Evolutionary conservation across 2,797 vertebrate species (phyloP).

Genomic region (Bucorvus abyssinicus): DNA sequence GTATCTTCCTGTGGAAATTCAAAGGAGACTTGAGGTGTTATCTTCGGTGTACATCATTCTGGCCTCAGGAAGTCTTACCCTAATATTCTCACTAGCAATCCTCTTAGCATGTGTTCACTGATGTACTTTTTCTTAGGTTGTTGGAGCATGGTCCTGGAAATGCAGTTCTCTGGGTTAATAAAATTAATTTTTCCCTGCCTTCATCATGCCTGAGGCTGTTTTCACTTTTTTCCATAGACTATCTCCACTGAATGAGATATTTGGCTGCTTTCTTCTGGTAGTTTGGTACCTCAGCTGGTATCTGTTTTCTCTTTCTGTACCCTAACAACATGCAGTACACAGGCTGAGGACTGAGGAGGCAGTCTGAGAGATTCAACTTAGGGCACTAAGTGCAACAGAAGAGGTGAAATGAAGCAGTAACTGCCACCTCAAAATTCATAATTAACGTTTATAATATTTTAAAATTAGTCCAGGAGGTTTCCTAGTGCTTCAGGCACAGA

Average conservation of each 20-base stretch:
- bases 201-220: not conserved
- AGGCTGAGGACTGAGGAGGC: accelerated
- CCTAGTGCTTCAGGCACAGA: not conserved
- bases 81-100: accelerated
- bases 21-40: not conserved
- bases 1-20: not conserved
- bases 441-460: not conserved
- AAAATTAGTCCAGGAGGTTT: not conserved
- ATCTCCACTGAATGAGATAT: not conserved
- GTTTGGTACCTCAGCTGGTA: not conserved
- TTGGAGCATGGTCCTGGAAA: not conserved
- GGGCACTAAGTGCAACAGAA: too few species aligned
- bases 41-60: too few species aligned
- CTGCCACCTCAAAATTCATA: not conserved
- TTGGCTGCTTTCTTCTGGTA: not conserved
- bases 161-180: not conserved
- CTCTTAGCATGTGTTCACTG: not conserved
- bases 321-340: accelerated
- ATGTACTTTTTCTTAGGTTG: not conserved
- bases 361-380: too few species aligned
- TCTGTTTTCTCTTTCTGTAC: not conserved
- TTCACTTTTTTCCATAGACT: not conserved
- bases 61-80: not conserved
- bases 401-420: not conserved
- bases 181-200: not conserved